Base-by-base conservation (phyloP, 2,888 invertebrate species). In the Hypselothyrea guttata region DNA sequence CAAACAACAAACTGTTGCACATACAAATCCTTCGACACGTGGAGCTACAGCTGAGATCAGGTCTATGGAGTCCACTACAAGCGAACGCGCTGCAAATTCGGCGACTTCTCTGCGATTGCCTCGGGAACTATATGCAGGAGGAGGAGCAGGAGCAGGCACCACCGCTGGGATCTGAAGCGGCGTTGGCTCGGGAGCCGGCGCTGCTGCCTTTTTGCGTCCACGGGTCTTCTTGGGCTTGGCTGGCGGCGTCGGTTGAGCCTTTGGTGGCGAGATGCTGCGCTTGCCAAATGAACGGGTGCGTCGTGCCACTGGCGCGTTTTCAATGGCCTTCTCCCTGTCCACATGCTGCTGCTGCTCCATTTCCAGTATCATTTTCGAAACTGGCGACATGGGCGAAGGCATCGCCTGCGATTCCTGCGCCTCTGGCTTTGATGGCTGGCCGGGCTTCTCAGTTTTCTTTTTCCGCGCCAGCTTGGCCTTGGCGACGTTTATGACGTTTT, bases 1-100 rank as follows among this genome's bases (percentile, higher is more conserved):
- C n/a, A 4, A 4, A 22, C 2, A 22, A 5, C 22, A 22, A 22
- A 5, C n/a, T n/a, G 30, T 0, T 8, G 9, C 7, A 70, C 79
- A 73, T 68, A 87, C 86, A 38, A 84, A 74, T 1, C 86, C 88
- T 18, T 84, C 77, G 0, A 88, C 60, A 5, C 65, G 71, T 0
- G 84, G 86, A 16, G 71, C 2, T 1, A 86, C 82, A 35, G 81
- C 83, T 0, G 87, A 71, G 0, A 83, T 65, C 45, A 88, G 60
- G 59, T 89, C 88, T 2, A 88, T 65, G 8, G 52, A 62, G 13
- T 76, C 88, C 4, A 85, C 30, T 5, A 75, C 71, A 2, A 45
- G 40, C 0, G 76, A 61, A 11, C 78, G 76, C 0, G 86, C 86
- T 4, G 84, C 86, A 0, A 57, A 0, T 51, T 87, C 82, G 0